Conservation (phyloP, 1,140 invertebrate species). For the Brachionus asplanchnoidis region DNA sequence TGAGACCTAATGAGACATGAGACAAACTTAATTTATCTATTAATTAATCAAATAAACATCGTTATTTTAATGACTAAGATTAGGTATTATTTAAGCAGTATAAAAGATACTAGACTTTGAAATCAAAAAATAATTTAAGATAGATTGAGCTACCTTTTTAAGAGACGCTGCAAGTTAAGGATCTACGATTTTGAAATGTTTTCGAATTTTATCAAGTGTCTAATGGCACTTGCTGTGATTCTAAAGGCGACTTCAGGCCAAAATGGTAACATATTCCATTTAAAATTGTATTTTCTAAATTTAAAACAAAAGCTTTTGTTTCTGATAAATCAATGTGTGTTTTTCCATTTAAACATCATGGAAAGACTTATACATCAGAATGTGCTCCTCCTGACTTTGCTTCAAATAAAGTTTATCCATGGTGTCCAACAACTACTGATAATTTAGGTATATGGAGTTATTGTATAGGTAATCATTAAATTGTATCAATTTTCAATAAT, state of each 20-base stretch:
- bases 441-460: not conserved
- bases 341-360: not conserved
- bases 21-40: not conserved
- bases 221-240: not conserved
- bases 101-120: not conserved
- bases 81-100: not conserved
- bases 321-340: slow-evolving; percentile 3
- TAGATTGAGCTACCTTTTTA: not conserved
- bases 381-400: not conserved
- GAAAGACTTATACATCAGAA: not conserved
- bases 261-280: not conserved
- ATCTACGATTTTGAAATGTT: not conserved
- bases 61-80: not conserved
- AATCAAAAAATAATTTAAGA: not conserved
- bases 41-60: not conserved
- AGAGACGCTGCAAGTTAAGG: not conserved
- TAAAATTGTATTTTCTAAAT: not conserved
- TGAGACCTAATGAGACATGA: not conserved
- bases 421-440: not conserved
- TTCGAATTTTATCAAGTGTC: not conserved
- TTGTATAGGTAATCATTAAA: not conserved
- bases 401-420: not conserved
- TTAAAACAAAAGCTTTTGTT: not conserved
- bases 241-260: not conserved
- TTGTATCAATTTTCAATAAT: not conserved